phyloP scores from a whole-genome alignment of 2,888 invertebrate species.

The Coronaproctus castanopsis region DNA sequence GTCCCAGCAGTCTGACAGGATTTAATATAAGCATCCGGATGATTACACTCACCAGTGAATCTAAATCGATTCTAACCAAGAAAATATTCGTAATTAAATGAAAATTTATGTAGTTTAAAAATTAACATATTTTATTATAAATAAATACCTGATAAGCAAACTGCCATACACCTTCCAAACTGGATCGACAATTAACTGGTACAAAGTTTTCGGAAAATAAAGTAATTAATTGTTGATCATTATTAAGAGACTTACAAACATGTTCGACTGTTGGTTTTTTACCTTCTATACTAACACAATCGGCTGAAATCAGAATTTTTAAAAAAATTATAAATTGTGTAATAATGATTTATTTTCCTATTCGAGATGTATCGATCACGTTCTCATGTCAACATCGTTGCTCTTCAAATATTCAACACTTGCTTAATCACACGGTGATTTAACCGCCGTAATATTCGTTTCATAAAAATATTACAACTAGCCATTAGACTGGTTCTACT shows the following conservation, averaged over 20 bases:
- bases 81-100: conserved; percentile 6
- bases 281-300: conserved; percentile 48
- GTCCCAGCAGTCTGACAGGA: conserved; percentile 93
- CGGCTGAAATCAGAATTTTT: conserved; percentile 34
- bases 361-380: no score
- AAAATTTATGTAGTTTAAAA: background rate
- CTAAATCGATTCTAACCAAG: conserved; percentile 51
- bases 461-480: no score
- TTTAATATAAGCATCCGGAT: conserved; percentile 69
- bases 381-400: no score
- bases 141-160: conserved; percentile 70
- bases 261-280: conserved; percentile 50
- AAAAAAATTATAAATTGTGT: background rate
- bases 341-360: no score
- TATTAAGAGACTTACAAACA: conserved; percentile 47
- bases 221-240: conserved; percentile 61
- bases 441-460: no score
- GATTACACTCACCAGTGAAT: conserved; percentile 77
- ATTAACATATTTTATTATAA: no score
- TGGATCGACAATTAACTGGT: conserved; percentile 76
- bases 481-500: no score
- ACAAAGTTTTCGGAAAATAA: conserved; percentile 75
- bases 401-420: no score
- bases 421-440: no score
- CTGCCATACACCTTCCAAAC: conserved; percentile 89